These are phyloP conservation scores for Ornithorhynchus anatinus DNA, from an alignment of 2,113 vertebrate species.

Conservation along the genomic window DNA sequence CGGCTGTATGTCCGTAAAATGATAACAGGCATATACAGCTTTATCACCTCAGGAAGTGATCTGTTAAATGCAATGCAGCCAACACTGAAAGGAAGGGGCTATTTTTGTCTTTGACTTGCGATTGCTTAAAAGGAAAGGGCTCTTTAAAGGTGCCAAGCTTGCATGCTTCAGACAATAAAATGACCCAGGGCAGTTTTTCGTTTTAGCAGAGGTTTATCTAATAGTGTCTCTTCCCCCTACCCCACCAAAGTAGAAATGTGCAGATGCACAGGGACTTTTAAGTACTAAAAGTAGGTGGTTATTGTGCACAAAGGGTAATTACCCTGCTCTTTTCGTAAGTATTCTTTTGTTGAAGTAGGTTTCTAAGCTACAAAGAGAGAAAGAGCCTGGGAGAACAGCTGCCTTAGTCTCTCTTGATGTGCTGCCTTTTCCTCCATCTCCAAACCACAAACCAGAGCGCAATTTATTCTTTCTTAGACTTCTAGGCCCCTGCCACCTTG, in stretches of 20 bases:
- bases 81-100: slow-evolving; percentile 11
- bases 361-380: not conserved
- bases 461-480: too few species aligned
- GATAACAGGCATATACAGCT: not conserved
- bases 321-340: too few species aligned
- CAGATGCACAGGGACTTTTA: not conserved
- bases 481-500: too few species aligned
- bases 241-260: too few species aligned
- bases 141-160: not conserved
- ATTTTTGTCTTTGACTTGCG: not conserved
- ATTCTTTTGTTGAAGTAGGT: too few species aligned
- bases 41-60: slow-evolving; percentile 47
- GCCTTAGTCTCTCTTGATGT: not conserved
- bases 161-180: not conserved
- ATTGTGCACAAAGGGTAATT: not conserved
- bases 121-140: too few species aligned
- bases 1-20: slow-evolving; percentile 42
- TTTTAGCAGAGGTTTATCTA: not conserved
- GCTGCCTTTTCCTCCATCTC: not conserved
- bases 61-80: not conserved
- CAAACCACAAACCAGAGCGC: too few species aligned
- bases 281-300: not conserved
- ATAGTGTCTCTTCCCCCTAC: too few species aligned
- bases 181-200: not conserved
- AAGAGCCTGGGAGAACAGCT: not conserved